Conservation (phyloP, 2,888 invertebrate species). For the Prosopocoilus inquinatus region DNA sequence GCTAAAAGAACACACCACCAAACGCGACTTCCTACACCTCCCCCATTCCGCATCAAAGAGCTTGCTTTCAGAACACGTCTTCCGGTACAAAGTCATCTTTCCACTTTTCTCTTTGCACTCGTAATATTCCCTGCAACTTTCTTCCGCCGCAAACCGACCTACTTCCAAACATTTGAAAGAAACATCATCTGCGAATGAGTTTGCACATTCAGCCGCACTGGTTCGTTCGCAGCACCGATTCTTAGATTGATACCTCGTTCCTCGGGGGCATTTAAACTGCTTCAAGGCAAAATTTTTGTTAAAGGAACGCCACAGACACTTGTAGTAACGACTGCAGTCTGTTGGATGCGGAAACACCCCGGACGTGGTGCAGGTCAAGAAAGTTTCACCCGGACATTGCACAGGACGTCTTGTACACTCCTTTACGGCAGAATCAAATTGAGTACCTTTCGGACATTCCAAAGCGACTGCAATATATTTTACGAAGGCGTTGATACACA, state of each 20-base stretch:
- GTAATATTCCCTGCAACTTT: constrained; percentile 53
- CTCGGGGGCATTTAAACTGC: constrained; percentile 52
- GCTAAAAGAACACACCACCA: constrained; percentile 38
- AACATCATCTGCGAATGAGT: background rate
- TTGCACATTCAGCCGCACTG: constrained; percentile 3
- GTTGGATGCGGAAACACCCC: constrained; percentile 53
- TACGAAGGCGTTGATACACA: constrained; percentile 32
- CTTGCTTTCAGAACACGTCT: constrained; percentile 51
- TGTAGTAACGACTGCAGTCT: constrained; percentile 56
- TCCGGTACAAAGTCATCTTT: constrained; percentile 44
- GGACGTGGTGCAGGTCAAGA: constrained; percentile 38
- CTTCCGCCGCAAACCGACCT: constrained; percentile 49
- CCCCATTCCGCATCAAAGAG: constrained; percentile 45
- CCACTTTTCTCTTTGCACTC: constrained; percentile 46
- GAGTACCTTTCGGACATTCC: constrained; percentile 33
- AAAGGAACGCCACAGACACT: constrained; percentile 54
- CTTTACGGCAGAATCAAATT: constrained; percentile 34
- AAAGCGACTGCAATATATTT: constrained; percentile 29
- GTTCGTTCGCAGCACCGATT: constrained; percentile 4
- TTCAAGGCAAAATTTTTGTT: constrained; percentile 54
- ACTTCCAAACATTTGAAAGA: constrained; percentile 44
- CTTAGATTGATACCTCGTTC: constrained; percentile 19
- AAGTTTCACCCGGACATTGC: constrained; percentile 36
- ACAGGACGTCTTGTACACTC: constrained; percentile 37
- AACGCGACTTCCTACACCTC: constrained; percentile 36